A percentile compares a stretch with the other conserved stretches of the same genome.
Conservation (phyloP, 2,797 vertebrate genomes). For the Oreochromis mossambicus region DNA sequence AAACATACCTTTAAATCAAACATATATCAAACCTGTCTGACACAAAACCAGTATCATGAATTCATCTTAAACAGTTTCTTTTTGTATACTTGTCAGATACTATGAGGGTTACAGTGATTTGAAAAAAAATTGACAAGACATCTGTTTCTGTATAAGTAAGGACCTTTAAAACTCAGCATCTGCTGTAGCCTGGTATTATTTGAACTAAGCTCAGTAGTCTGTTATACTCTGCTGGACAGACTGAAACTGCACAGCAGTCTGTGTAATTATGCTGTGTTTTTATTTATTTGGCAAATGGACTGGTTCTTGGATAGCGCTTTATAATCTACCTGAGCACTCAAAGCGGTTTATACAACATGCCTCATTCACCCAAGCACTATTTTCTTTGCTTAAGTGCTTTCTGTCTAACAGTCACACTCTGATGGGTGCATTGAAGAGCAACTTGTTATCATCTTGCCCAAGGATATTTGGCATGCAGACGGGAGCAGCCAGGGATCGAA, state of each 20-base stretch:
- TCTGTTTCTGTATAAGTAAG: background rate
- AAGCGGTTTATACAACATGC: background rate
- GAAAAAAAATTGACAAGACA: background rate
- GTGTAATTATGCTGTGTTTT: background rate
- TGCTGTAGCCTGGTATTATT: no score
- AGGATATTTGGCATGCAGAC: background rate
- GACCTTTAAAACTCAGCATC: background rate
- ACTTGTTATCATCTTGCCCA: background rate
- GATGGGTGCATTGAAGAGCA: background rate
- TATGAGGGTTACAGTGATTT: background rate
- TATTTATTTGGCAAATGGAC: background rate
- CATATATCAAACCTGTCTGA: no score
- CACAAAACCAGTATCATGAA: background rate
- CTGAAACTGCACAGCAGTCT: background rate
- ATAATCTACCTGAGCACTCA: background rate
- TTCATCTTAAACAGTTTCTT: background rate
- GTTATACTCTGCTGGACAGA: background rate
- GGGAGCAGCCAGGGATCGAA: background rate
- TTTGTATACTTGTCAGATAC: background rate
- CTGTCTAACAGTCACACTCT: background rate
- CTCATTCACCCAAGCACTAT: background rate
- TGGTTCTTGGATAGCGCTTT: background rate
- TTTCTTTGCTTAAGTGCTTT: background rate
- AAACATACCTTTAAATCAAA: background rate
- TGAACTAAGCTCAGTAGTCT: background rate